Evolutionary conservation across 2,888 invertebrate genomes (phyloP), one percentile per base, ranked within the genome.

Genomic region (Thumatha senex): DNA sequence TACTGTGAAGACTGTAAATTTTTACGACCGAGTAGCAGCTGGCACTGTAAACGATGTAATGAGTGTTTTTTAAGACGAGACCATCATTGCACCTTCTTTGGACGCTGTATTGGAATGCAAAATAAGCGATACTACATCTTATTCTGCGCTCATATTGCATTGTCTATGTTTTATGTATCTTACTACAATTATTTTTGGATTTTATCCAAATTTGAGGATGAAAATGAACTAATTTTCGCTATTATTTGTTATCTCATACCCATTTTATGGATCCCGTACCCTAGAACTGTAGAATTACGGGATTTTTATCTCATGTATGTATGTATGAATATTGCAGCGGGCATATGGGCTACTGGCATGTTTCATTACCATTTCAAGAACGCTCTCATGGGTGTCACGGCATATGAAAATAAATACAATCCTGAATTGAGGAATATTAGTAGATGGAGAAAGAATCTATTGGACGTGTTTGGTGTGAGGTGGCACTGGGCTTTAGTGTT

Each of bases 11-110:
- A 86, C 0, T 98, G 98, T 79, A 95, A 95, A 67, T 84, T 92
- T 13, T 51, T 93, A 4, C 92, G 93, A 3, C 96, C 96, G 0
- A 95, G 95, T 0, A 92, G 96, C 35, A 94, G 97, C 1, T 97
- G 96, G 94, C 98, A 98, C 76, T 99, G 98, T 73, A 89, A 89
- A 35, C 92, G 88, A 0, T 99, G 98, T 80, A 92, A 95, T 44
- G 89, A 92, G 0, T 99, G 98, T 76, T 94, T 98, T 47, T 72
- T 95, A 4, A 95, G 95, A 70, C 90, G 98, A 54, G 98, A 97
- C 73, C 97, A 96, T 80, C 96, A 96, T 74, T 96, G 98, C 74
- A 93, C 95, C 54, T 97, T 98, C 80, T 94, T 96, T 0, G 95
- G 96, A 0, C 95, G 95, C 64, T 98, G 98, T 81, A 92, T 98